These are phyloP conservation scores for Urocolius indicus DNA, from an alignment of 2,113 vertebrate species.

Conservation along the genomic window DNA sequence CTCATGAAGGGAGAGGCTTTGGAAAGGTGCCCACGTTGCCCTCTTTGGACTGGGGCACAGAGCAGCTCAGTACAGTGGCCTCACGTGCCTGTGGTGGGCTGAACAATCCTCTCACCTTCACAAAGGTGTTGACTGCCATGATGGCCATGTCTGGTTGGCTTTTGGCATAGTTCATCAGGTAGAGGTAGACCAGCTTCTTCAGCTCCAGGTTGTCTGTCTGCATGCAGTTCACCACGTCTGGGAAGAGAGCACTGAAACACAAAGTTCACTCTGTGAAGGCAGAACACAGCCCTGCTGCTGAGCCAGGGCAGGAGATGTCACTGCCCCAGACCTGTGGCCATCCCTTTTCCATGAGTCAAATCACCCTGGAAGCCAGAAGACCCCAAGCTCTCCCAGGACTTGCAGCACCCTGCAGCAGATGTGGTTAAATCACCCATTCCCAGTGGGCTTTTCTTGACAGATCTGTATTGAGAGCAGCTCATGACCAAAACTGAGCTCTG, in stretches of 20 bases:
- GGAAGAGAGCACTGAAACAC: conserved; percentile 90
- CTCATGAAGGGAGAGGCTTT: background rate
- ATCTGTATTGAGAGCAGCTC: background rate
- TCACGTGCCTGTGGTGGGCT: accelerated
- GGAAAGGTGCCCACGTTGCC: background rate
- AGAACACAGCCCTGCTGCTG: accelerated
- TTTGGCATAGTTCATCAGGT: conserved; percentile 99
- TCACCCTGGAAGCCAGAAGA: accelerated
- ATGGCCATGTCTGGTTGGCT: conserved; percentile 99
- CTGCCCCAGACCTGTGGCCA: accelerated
- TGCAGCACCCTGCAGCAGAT: background rate
- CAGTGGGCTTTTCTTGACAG: accelerated
- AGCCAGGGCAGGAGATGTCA: background rate
- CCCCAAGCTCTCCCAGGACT: background rate
- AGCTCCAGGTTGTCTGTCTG: conserved; percentile 98
- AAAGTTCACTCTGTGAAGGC: background rate
- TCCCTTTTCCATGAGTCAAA: background rate
- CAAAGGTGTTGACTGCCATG: conserved; percentile 99
- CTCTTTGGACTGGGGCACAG: accelerated
- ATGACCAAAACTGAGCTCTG: background rate
- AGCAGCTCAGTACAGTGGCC: accelerated
- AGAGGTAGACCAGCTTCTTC: conserved; percentile 98
- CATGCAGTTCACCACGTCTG: conserved; percentile 99
- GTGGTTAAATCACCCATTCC: background rate
- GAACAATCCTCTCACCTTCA: conserved; percentile 83